These are phyloP conservation scores for Pagrus major DNA, from an alignment of 2,113 vertebrate genomes.

Conservation along the genomic window DNA sequence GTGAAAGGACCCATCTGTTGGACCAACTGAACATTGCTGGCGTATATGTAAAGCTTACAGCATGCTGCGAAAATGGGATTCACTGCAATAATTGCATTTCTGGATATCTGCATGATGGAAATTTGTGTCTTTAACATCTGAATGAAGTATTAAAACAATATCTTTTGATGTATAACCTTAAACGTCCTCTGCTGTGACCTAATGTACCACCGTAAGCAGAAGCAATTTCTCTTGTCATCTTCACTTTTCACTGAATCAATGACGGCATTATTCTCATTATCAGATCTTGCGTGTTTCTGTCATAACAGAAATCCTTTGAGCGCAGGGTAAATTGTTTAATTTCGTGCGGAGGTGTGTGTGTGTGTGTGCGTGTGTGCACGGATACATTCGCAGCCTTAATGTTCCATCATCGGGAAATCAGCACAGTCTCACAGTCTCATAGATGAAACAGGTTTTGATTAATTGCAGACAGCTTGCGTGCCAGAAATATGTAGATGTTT, in stretches of 20 bases:
- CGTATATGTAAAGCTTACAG: not conserved
- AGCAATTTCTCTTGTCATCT: constrained; percentile 47
- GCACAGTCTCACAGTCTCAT: constrained; percentile 30
- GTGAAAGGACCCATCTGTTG: constrained; percentile 64
- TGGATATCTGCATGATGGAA: not conserved
- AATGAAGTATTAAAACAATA: constrained; percentile 9
- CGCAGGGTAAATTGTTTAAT: constrained; percentile 57
- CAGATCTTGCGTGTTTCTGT: constrained; percentile 56
- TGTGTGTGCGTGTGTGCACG: constrained; percentile 16
- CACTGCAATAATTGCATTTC: not conserved
- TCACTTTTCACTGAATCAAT: constrained; percentile 46
- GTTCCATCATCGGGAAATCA: constrained; percentile 52
- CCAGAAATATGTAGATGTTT: constrained; percentile 44
- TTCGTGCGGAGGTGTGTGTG: constrained; percentile 26
- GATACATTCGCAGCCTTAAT: constrained; percentile 54
- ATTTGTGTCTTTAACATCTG: not conserved
- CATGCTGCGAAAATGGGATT: not conserved
- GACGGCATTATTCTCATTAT: constrained; percentile 54
- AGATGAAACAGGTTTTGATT: constrained; percentile 53
- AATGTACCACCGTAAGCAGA: not conserved
- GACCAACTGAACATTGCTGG: constrained; percentile 27
- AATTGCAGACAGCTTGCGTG: constrained; percentile 36
- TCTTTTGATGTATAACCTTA: constrained; percentile 14
- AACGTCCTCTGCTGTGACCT: constrained; percentile 27
- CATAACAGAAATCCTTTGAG: constrained; percentile 55